Evolutionary conservation across 2,888 invertebrate species (phyloP).

Genomic region (Girardia tigrina): DNA sequence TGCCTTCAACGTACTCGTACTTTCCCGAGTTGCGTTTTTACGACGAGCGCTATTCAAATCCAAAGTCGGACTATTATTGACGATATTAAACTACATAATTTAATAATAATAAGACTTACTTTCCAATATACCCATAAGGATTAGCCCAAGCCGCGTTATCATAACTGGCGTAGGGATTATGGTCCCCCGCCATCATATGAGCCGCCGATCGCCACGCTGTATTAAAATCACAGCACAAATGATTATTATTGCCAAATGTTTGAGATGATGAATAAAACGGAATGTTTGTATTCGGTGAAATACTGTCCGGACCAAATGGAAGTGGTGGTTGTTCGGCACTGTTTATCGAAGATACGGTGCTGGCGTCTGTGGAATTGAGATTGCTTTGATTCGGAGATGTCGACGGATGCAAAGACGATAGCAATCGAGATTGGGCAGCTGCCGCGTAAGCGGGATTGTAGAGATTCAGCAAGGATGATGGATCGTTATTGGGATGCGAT

Average conservation of each 20-base stretch:
- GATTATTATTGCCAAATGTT: background rate
- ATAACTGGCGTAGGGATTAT: constrained; percentile 5
- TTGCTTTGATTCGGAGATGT: constrained; percentile 20
- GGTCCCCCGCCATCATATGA: background rate
- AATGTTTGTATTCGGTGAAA: constrained; percentile 14
- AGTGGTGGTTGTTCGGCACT: constrained; percentile 3
- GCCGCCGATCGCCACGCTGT: background rate
- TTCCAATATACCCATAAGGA: constrained; percentile 20
- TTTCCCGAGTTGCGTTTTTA: constrained; percentile 91
- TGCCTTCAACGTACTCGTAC: constrained; percentile 85
- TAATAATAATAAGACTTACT: background rate
- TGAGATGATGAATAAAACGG: background rate
- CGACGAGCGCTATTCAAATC: constrained; percentile 54
- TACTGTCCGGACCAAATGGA: constrained; percentile 10
- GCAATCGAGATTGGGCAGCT: constrained; percentile 26
- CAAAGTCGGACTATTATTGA: background rate
- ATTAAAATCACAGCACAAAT: background rate
- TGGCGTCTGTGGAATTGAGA: constrained; percentile 11
- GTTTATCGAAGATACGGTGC: background rate
- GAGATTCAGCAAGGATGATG: constrained; percentile 24
- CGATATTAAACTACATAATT: background rate
- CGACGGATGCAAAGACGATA: background rate
- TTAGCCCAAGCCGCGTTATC: background rate
- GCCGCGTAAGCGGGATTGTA: constrained; percentile 35
- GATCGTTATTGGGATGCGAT: background rate